phyloP scores from a whole-genome alignment of 2,113 vertebrate genomes.

The Ornithorhynchus anatinus region DNA sequence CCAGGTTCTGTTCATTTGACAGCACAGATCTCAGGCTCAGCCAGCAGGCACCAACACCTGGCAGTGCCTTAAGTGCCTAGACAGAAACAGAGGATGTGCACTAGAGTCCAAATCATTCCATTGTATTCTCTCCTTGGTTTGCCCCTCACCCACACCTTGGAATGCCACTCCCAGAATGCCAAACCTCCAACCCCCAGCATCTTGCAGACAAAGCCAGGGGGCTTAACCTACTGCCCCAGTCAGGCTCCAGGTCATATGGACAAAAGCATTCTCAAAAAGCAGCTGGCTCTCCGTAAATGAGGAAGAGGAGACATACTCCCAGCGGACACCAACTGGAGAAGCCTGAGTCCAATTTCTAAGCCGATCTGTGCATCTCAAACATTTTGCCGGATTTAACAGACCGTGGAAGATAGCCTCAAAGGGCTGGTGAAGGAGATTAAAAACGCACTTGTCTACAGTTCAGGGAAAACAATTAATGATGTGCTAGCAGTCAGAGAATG shows the following conservation, averaged over 20 bases:
- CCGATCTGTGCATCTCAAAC: background rate
- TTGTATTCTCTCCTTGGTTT: background rate
- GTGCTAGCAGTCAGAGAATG: slow-evolving; percentile 34
- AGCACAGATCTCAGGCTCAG: background rate
- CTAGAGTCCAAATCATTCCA: background rate
- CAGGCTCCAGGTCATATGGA: slow-evolving; percentile 8
- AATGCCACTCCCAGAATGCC: background rate
- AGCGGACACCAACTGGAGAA: background rate
- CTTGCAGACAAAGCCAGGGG: background rate
- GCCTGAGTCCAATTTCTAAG: background rate
- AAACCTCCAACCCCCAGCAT: background rate
- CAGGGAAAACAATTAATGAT: slow-evolving; percentile 31
- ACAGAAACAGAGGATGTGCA: background rate
- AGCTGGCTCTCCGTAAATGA: slow-evolving; percentile 3
- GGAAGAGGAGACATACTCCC: background rate
- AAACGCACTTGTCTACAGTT: slow-evolving; percentile 43
- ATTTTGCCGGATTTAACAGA: slow-evolving; percentile 13
- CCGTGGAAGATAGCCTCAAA: slow-evolving; percentile 21
- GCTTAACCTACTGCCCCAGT: background rate
- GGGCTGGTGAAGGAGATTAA: slow-evolving; percentile 21
- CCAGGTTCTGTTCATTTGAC: background rate
- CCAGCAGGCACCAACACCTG: background rate
- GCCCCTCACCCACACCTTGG: background rate
- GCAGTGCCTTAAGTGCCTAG: background rate
- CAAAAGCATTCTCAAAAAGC: background rate